Evolutionary conservation across 2,888 invertebrate genomes (phyloP).

Genomic region (Gastrophysa polygoni): DNA sequence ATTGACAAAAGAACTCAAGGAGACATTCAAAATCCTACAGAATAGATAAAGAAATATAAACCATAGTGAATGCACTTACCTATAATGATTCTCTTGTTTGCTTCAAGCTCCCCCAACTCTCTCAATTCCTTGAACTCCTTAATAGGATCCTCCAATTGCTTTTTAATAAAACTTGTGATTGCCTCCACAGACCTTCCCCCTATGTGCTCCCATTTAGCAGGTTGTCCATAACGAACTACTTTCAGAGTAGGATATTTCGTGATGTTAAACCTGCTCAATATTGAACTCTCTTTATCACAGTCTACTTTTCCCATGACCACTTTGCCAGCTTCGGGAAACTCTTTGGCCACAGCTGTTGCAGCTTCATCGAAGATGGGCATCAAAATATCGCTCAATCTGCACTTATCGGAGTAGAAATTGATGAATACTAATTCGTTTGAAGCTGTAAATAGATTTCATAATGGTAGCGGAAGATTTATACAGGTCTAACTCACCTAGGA

Average conservation of each 20-base stretch:
- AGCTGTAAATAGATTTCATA: conserved; percentile 67
- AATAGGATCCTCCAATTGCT: conserved; percentile 87
- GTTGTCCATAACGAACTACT: conserved; percentile 87
- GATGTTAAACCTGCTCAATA: conserved; percentile 92
- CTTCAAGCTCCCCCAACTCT: conserved; percentile 77
- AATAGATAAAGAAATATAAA: neutral
- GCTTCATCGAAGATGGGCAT: conserved; percentile 97
- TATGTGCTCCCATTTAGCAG: conserved; percentile 89
- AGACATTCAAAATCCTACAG: too few relatives aligned
- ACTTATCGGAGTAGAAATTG: conserved; percentile 99
- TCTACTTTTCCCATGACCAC: conserved; percentile 97
- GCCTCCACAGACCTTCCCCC: conserved; percentile 90
- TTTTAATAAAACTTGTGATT: conserved; percentile 84
- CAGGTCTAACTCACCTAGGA: conserved; percentile 65
- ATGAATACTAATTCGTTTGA: conserved; percentile 96
- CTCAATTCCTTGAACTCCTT: conserved; percentile 75
- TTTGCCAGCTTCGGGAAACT: conserved; percentile 80
- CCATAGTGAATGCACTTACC: conserved; percentile 59
- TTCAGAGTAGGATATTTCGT: conserved; percentile 99
- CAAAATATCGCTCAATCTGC: conserved; percentile 96
- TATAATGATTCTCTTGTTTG: conserved; percentile 83
- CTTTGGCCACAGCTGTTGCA: conserved; percentile 80
- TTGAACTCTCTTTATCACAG: conserved; percentile 88
- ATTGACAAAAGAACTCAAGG: too few relatives aligned
- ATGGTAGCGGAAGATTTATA: neutral